Conservation (phyloP, 2,113 vertebrate species). For the Scytalopus superciliaris region DNA sequence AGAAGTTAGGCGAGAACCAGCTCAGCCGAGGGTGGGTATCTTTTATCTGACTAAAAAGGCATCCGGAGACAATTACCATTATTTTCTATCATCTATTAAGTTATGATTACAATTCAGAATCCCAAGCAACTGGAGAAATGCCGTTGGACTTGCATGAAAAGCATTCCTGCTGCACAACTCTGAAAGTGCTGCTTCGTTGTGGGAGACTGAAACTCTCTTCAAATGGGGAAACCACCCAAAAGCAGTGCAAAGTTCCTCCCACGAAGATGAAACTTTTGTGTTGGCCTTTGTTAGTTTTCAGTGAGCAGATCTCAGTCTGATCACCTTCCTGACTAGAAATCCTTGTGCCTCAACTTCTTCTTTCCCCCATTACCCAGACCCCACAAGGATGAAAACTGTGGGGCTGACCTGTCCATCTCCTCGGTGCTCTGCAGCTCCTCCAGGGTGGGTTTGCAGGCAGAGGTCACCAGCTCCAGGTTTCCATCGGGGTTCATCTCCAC, state of each 20-base stretch:
- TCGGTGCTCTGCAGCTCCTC: background rate
- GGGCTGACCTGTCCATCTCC: background rate
- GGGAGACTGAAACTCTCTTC: background rate
- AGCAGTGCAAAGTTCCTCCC: background rate
- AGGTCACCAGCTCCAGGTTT: slow-evolving; percentile 38
- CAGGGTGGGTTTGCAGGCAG: slow-evolving; percentile 1
- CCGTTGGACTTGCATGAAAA: background rate
- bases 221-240: background rate
- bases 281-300: background rate
- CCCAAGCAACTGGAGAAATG: background rate
- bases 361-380: background rate
- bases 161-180: background rate
- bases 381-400: rapidly evolving
- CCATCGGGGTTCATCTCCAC: slow-evolving; percentile 11
- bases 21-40: background rate
- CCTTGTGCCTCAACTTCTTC: background rate
- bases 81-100: background rate
- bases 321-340: background rate
- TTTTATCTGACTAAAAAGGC: background rate
- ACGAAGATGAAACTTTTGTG: background rate
- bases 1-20: background rate
- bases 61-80: background rate
- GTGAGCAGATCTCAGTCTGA: background rate
- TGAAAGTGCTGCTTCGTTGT: rapidly evolving
- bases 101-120: background rate